Percentiles rank a stretch among this genome's conserved stretches.
phyloP scores from a whole-genome alignment of 1,140 invertebrate species.

The Macrobrachium rosenbergii region DNA sequence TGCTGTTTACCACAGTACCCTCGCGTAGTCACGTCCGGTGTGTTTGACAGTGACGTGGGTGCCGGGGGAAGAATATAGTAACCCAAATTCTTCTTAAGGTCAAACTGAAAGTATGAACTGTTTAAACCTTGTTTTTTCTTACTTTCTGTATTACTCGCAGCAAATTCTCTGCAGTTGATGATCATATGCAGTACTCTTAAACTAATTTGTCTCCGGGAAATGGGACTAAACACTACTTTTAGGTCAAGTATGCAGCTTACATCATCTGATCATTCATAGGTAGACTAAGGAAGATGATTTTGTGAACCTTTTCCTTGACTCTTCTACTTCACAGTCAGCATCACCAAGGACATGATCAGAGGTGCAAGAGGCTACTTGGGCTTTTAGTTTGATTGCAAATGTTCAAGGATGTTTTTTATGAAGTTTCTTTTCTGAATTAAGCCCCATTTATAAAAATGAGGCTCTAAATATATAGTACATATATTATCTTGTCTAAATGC shows the following conservation, averaged over 20 bases:
- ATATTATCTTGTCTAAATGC: slow-evolving; percentile 19
- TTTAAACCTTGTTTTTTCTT: slow-evolving; percentile 21
- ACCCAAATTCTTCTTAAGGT: slow-evolving; percentile 62
- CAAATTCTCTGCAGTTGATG: slow-evolving; percentile 44
- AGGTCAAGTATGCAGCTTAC: slow-evolving; percentile 50
- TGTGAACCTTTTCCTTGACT: background rate
- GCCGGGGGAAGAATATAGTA: slow-evolving; percentile 56
- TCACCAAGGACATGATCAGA: slow-evolving; percentile 41
- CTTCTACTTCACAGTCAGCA: background rate
- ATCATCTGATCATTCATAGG: slow-evolving; percentile 50
- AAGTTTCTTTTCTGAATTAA: slow-evolving; percentile 48
- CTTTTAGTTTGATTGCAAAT: slow-evolving; percentile 45
- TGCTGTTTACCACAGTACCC: slow-evolving; percentile 56
- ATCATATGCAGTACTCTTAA: slow-evolving; percentile 55
- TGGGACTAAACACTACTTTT: slow-evolving; percentile 49
- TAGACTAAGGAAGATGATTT: slow-evolving; percentile 23
- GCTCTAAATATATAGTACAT: slow-evolving; percentile 47
- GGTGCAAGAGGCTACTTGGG: slow-evolving; percentile 52
- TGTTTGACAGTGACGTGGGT: slow-evolving; percentile 31
- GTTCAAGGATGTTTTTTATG: slow-evolving; percentile 44
- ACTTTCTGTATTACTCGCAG: slow-evolving; percentile 52
- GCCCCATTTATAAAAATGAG: slow-evolving; percentile 39
- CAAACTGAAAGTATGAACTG: slow-evolving; percentile 36
- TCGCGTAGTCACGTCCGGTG: slow-evolving; percentile 39
- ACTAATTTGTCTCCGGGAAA: slow-evolving; percentile 45